A percentile compares a stretch with the other conserved stretches of the same genome.
phyloP scores from a whole-genome alignment of 1,140 invertebrate species.

The Tribolium castaneum region DNA sequence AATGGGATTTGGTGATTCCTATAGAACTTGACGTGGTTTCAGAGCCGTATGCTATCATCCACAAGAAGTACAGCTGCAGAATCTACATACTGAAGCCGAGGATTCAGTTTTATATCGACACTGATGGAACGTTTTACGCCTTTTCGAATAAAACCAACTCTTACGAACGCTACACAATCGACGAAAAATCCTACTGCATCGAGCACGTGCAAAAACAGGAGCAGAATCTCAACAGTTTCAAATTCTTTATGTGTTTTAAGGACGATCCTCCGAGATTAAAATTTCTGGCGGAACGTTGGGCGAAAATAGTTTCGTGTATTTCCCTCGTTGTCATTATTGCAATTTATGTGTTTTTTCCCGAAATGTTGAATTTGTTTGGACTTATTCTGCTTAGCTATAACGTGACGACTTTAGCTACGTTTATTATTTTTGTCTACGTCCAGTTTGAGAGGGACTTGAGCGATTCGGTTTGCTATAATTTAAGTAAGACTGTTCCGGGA shows the following conservation, averaged over 20 bases:
- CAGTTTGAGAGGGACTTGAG: constrained; percentile 7
- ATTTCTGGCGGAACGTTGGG: constrained; percentile 50
- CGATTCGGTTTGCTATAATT: constrained; percentile 42
- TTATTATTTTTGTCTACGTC: constrained; percentile 49
- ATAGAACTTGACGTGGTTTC: constrained; percentile 8
- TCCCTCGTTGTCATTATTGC: constrained; percentile 61
- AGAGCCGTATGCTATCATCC: constrained; percentile 43
- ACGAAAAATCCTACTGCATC: constrained; percentile 49
- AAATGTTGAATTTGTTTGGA: constrained; percentile 61
- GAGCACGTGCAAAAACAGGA: constrained; percentile 46
- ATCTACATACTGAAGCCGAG: constrained; percentile 9
- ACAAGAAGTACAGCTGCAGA: constrained; percentile 30
- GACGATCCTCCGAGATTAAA: constrained; percentile 24
- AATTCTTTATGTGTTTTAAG: constrained; percentile 43
- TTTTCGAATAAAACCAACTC: constrained; percentile 1
- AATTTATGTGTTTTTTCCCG: constrained; percentile 60
- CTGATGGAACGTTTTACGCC: constrained; percentile 8
- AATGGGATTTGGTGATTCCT: not conserved
- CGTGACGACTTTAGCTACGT: constrained; percentile 54
- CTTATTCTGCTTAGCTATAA: constrained; percentile 63
- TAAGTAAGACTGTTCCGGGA: constrained; percentile 16
- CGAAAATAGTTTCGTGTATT: constrained; percentile 58
- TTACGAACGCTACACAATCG: not conserved
- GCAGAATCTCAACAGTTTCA: constrained; percentile 39
- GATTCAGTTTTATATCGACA: not conserved